Evolutionary conservation across 2,888 invertebrate genomes (phyloP).

Genomic region (Caenorhabditis sp.): DNA sequence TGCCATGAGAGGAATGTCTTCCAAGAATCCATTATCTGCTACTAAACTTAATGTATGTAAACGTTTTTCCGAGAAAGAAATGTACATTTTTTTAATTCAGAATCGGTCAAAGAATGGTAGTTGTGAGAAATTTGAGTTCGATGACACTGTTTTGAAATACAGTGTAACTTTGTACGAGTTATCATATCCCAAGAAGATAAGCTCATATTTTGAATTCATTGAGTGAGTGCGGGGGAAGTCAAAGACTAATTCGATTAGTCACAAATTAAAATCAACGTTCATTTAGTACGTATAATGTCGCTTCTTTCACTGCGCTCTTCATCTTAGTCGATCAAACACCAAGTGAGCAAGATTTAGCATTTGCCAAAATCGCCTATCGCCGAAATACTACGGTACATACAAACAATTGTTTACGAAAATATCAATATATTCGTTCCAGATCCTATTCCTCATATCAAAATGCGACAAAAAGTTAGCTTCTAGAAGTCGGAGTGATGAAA

Average conservation of each 20-base stretch:
- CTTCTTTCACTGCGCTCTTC: constrained; percentile 69
- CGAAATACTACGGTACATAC: constrained; percentile 53
- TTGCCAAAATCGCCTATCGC: constrained; percentile 65
- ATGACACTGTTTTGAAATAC: constrained; percentile 65
- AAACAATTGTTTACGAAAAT: background rate
- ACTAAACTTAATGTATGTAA: constrained; percentile 52
- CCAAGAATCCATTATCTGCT: constrained; percentile 66
- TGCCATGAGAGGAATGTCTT: constrained; percentile 68
- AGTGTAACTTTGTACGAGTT: constrained; percentile 67
- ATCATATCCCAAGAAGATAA: constrained; percentile 68
- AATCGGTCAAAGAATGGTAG: constrained; percentile 57
- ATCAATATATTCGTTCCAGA: constrained; percentile 31
- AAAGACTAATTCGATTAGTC: constrained; percentile 12
- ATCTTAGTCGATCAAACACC: constrained; percentile 64
- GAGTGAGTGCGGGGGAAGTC: too few relatives aligned
- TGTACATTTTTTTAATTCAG: constrained; percentile 44
- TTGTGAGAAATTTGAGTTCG: constrained; percentile 68
- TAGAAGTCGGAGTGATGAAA: constrained; percentile 67
- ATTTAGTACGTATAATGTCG: constrained; percentile 62
- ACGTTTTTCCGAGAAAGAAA: background rate
- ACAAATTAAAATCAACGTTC: background rate
- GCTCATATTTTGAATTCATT: constrained; percentile 69
- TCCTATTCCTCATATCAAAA: constrained; percentile 64
- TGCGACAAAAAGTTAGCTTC: constrained; percentile 63
- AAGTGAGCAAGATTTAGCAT: constrained; percentile 66